Percentiles rank a stretch among this genome's conserved stretches.
These are phyloP conservation scores for Nebria salina DNA, from an alignment of 2,888 invertebrate genomes.

Conservation along the genomic window DNA sequence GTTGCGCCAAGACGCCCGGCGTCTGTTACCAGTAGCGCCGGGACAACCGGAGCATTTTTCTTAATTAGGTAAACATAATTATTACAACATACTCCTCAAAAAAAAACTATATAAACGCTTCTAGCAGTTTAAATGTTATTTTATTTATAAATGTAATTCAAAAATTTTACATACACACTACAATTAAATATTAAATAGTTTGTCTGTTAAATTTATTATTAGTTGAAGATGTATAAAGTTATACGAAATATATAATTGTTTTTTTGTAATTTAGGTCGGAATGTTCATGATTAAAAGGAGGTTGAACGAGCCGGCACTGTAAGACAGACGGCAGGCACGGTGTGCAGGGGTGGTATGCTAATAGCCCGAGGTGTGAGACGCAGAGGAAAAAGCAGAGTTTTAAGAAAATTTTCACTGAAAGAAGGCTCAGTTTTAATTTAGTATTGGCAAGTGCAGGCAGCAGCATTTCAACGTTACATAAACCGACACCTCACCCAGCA, in stretches of 20 bases:
- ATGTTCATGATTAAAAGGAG: not conserved
- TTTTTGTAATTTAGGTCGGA: too few species aligned
- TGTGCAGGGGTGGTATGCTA: conserved; percentile 52
- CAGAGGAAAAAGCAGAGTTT: conserved; percentile 55
- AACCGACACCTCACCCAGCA: not conserved
- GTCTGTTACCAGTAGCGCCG: conserved; percentile 20
- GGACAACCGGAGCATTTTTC: not conserved
- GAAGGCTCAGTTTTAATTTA: conserved; percentile 61
- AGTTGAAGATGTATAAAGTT: too few species aligned
- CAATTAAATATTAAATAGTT: too few species aligned
- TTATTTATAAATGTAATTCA: too few species aligned
- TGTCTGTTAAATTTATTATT: too few species aligned
- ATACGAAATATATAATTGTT: too few species aligned
- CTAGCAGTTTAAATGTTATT: too few species aligned
- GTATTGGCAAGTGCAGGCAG: conserved; percentile 52
- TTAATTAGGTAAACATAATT: not conserved
- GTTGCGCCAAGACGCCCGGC: conserved; percentile 31
- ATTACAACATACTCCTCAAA: too few species aligned
- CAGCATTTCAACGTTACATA: not conserved
- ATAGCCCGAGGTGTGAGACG: conserved; percentile 53
- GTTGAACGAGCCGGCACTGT: conserved; percentile 22
- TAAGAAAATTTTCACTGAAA: conserved; percentile 58
- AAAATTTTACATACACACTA: too few species aligned
- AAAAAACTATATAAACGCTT: too few species aligned
- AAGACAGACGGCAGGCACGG: conserved; percentile 26